Percentiles rank a stretch among this genome's conserved stretches.
phyloP scores from a whole-genome alignment of 1,140 invertebrate genomes.

The Cydia amplana region DNA sequence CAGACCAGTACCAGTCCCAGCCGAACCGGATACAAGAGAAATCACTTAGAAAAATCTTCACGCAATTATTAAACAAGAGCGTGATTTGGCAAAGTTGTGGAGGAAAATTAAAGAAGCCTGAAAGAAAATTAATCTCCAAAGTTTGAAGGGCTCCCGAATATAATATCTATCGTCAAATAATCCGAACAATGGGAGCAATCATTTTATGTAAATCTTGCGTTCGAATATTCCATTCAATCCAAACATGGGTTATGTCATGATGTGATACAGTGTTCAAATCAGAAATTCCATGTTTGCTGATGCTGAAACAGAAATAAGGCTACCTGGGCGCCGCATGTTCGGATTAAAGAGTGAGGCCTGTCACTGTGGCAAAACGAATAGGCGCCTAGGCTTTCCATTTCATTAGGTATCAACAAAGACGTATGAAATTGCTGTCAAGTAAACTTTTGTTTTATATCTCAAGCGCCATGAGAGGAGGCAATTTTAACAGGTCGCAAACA shows the following conservation, averaged over 20 bases:
- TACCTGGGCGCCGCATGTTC: neutral
- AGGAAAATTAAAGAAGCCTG: constrained; percentile 17
- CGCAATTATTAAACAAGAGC: constrained; percentile 35
- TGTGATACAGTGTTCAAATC: neutral
- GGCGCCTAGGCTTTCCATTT: no score
- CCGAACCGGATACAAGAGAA: constrained; percentile 45
- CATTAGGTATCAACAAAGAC: no score
- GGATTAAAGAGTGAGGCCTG: no score
- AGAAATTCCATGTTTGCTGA: neutral
- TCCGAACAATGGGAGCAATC: neutral
- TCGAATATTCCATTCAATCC: constrained; percentile 1
- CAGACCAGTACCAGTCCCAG: constrained; percentile 40
- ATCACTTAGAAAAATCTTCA: constrained; percentile 44
- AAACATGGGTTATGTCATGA: neutral
- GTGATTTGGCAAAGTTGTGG: constrained; percentile 31
- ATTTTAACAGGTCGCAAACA: no score
- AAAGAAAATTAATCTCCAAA: constrained; percentile 15
- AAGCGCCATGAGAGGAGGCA: no score
- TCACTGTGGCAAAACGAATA: no score
- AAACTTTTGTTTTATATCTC: no score
- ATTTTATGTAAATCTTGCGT: neutral
- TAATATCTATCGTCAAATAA: neutral
- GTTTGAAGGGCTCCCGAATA: constrained; percentile 18
- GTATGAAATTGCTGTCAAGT: no score
- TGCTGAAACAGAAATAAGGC: neutral